These are phyloP conservation scores for Psittacula echo DNA, from an alignment of 2,797 vertebrate genomes.

Conservation along the genomic window DNA sequence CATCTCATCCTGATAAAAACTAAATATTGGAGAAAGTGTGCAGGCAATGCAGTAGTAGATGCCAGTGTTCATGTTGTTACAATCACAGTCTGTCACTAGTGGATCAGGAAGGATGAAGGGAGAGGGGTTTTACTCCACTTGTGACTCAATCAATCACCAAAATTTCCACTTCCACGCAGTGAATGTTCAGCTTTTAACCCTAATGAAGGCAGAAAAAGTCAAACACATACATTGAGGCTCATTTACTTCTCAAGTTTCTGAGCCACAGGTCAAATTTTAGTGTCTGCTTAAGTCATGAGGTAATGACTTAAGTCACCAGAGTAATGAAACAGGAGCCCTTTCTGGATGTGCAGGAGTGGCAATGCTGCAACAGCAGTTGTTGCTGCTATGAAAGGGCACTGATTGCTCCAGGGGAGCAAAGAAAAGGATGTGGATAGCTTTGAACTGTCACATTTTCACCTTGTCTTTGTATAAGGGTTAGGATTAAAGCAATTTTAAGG, in stretches of 20 bases:
- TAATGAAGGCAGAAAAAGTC: background rate
- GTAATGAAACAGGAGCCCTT: background rate
- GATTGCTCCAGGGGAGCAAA: background rate
- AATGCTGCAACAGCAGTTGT: background rate
- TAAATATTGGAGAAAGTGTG: background rate
- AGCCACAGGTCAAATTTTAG: background rate
- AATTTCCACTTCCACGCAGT: background rate
- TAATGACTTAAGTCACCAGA: background rate
- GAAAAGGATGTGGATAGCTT: background rate
- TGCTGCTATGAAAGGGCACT: background rate
- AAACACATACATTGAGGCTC: background rate
- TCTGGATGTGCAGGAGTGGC: background rate
- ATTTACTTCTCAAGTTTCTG: background rate
- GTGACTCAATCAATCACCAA: background rate
- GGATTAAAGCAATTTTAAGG: background rate
- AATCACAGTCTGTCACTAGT: background rate
- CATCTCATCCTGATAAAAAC: background rate
- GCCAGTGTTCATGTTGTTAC: background rate
- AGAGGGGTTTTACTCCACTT: background rate
- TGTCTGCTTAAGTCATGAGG: background rate
- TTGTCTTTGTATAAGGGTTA: fast-evolving
- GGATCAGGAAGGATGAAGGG: background rate
- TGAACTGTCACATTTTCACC: background rate
- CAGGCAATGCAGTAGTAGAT: background rate
- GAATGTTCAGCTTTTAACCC: background rate